Evolutionary conservation across 2,797 vertebrate species (phyloP).

Genomic region (Gadopsis marmoratus): DNA sequence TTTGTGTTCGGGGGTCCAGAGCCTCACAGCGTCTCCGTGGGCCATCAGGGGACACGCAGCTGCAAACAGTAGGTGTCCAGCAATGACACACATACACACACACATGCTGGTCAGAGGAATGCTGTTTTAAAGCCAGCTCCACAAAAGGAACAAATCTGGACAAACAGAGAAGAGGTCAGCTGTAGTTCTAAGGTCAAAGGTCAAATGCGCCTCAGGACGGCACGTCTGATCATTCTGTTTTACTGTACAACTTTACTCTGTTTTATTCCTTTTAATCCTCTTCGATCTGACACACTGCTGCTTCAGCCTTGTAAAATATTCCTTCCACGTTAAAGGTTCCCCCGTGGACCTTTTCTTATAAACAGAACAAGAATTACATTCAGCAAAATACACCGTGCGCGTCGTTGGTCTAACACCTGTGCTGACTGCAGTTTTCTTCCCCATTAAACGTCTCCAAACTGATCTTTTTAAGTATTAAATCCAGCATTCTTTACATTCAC

Average conservation of each 20-base stretch:
- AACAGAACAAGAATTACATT: no score
- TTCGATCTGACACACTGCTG: not conserved
- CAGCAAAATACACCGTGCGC: not conserved
- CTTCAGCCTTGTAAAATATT: not conserved
- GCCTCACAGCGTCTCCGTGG: constrained; percentile 22
- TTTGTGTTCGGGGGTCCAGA: constrained; percentile 13
- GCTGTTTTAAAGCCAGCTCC: constrained; percentile 26
- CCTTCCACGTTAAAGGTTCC: not conserved
- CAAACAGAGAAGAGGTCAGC: constrained; percentile 38
- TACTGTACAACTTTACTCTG: not conserved
- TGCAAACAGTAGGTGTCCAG: constrained; percentile 73
- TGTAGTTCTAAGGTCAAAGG: constrained; percentile 11
- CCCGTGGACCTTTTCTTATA: not conserved
- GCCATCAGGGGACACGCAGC: constrained; percentile 57
- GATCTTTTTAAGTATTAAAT: no score
- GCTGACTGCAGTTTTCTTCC: no score
- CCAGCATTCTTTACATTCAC: no score
- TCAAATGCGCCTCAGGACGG: not conserved
- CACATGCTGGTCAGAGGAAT: constrained; percentile 43
- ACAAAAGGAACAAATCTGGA: constrained; percentile 33
- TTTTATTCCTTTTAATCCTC: not conserved
- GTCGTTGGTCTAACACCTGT: not conserved
- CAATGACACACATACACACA: constrained; percentile 34
- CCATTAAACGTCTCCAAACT: no score
- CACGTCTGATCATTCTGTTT: not conserved